Conservation (phyloP, 2,888 invertebrate species). For the Poecilus cupreus region DNA sequence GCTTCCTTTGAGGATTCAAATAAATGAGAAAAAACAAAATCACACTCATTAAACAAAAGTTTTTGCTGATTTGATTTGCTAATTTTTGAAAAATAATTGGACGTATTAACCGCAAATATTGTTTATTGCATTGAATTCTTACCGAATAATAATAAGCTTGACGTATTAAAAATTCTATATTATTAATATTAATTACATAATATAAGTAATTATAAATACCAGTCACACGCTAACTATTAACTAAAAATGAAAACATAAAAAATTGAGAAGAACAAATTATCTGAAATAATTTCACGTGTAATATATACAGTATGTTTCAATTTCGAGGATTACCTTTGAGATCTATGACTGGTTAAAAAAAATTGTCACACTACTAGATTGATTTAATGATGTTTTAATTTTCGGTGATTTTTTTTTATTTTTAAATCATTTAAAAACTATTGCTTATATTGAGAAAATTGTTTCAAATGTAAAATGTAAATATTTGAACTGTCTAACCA, state of each 20-base stretch:
- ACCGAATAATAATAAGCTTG: background rate
- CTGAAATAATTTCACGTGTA: no score
- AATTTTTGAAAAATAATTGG: conserved; percentile 25
- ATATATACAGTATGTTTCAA: no score
- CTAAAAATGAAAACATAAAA: background rate
- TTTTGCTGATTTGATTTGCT: background rate
- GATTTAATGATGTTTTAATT: no score
- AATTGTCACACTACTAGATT: no score
- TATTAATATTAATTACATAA: background rate
- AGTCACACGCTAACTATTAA: background rate
- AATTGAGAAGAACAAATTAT: no score
- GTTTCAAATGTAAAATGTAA: no score
- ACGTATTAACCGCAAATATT: background rate
- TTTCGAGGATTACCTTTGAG: no score
- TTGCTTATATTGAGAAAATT: no score
- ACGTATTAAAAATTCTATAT: background rate
- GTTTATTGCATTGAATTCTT: background rate
- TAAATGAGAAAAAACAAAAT: background rate
- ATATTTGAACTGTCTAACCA: no score
- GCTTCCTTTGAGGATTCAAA: conserved; percentile 12
- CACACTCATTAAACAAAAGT: background rate
- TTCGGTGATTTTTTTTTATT: no score
- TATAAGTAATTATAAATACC: background rate
- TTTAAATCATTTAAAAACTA: no score
- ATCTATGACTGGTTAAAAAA: no score